These are phyloP conservation scores for Siniperca scherzeri DNA, from an alignment of 2,797 vertebrate species.

Conservation along the genomic window DNA sequence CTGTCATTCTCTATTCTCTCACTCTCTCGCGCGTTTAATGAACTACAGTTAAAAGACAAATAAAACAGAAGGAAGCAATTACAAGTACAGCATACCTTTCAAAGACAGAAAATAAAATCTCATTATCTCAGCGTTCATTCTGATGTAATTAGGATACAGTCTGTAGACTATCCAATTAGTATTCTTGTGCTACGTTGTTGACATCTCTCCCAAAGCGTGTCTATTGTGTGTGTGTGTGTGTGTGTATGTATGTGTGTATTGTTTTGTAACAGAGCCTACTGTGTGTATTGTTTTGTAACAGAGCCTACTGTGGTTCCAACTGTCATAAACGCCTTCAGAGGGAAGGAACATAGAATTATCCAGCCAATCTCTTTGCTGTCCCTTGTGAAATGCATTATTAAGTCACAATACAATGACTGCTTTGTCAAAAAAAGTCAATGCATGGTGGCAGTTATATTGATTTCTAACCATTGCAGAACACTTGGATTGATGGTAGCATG, in stretches of 20 bases:
- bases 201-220: conserved; percentile 54
- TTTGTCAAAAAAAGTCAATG: conserved; percentile 18
- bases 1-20: conserved; percentile 54
- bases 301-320: conserved; percentile 15
- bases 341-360: conserved; percentile 29
- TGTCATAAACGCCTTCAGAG: conserved; percentile 30
- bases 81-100: conserved; percentile 73
- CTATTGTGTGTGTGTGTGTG: conserved; percentile 32
- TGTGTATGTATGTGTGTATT: conserved; percentile 36
- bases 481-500: conserved; percentile 3
- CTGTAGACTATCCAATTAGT: conserved; percentile 77
- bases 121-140: conserved; percentile 73
- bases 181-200: conserved; percentile 54
- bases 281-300: conserved; percentile 43
- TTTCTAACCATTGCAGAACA: conserved; percentile 10
- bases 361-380: conserved; percentile 11
- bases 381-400: conserved; percentile 26
- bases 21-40: conserved; percentile 59
- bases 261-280: conserved; percentile 41
- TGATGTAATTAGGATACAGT: conserved; percentile 82
- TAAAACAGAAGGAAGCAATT: conserved; percentile 78
- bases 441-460: conserved; percentile 6
- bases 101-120: conserved; percentile 63
- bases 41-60: conserved; percentile 77
- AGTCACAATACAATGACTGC: conserved; percentile 10